Evolutionary conservation across 2,888 invertebrate genomes (phyloP), one percentile per base, ranked within the genome.

Genomic region (Drosophila multiciliata): DNA sequence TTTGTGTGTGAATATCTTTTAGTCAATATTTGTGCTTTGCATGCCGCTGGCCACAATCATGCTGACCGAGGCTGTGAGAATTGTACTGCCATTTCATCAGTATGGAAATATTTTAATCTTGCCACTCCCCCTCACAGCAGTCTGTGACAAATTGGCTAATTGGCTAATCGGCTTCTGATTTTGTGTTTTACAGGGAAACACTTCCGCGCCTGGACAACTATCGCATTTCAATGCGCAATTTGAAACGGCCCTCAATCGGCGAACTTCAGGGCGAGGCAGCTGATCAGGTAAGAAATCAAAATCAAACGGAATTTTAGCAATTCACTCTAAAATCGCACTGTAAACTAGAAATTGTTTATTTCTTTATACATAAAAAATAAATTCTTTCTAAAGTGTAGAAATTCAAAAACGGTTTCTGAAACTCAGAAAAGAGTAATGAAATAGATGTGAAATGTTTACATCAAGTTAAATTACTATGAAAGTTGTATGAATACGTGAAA

Each of bases 131-230:
- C 40, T 2, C n/a, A n/a, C 12, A 7, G 45, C 7, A 20, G 0
- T 7, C 15, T 15, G 8, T 20, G 29, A 52, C 45, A 3, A 9
- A 11, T 23, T 15, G 11, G 23, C 32, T 77, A 9, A 11, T 23
- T 15, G 11, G 23, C 32, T 77, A 38, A 75, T 11, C 33, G 20
- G 17, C 12, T 40, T 45, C 3, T 12, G 4, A 35, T 3, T 60
- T 17, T 35, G 7, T 23, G 17, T 35, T 15, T 67, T 91, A 7
- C 83, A 95, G 96, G 82, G 98, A 98, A 92, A 96, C 96, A 1
- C 92, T 97, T 42, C 97, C 97, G 0, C 94, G 97, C 66, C 94
- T 97, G 93, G 97, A 97, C 91, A 96, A 97, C 92, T 98, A 98
- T 91, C 95, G 97, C 90, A 96, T 96, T 91, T 96, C 96, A 0